phyloP scores from a whole-genome alignment of 2,888 invertebrate species.

The Onthophagus sagittarius region DNA sequence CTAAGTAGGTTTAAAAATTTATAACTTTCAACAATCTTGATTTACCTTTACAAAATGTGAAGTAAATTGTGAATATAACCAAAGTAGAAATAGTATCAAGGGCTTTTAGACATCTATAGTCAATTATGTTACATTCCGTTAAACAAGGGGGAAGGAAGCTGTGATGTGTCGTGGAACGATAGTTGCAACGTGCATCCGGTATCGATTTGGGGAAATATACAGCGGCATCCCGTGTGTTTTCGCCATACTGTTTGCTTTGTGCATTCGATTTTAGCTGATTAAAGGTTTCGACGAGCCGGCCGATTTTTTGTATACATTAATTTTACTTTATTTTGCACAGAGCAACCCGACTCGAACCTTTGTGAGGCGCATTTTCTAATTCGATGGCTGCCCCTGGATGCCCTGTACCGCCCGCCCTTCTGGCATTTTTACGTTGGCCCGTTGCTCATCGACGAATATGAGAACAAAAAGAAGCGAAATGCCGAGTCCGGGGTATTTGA shows the following conservation, averaged over 20 bases:
- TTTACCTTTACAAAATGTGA: too few species aligned
- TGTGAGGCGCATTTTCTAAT: constrained; percentile 36
- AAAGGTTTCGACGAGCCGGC: constrained; percentile 38
- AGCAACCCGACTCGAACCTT: constrained; percentile 28
- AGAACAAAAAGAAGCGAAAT: constrained; percentile 10
- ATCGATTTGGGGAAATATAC: not conserved
- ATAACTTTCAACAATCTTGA: not conserved
- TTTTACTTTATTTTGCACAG: constrained; percentile 34
- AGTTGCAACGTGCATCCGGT: not conserved
- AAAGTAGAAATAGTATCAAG: not conserved
- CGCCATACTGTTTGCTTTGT: constrained; percentile 40
- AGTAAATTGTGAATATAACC: not conserved
- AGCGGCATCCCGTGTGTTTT: not conserved
- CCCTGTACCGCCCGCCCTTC: constrained; percentile 14
- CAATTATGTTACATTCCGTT: not conserved
- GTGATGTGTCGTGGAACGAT: not conserved
- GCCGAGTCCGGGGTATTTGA: constrained; percentile 9
- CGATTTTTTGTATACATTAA: constrained; percentile 33
- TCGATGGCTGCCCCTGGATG: constrained; percentile 31
- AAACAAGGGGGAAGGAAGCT: not conserved
- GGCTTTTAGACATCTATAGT: not conserved
- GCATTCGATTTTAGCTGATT: constrained; percentile 38
- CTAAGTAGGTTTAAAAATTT: not conserved
- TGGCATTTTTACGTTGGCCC: constrained; percentile 19
- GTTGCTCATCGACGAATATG: constrained; percentile 9